Percentiles rank a stretch among this genome's conserved stretches.
Conservation (phyloP, 1,140 invertebrate species). For the Drosophila yakuba region DNA sequence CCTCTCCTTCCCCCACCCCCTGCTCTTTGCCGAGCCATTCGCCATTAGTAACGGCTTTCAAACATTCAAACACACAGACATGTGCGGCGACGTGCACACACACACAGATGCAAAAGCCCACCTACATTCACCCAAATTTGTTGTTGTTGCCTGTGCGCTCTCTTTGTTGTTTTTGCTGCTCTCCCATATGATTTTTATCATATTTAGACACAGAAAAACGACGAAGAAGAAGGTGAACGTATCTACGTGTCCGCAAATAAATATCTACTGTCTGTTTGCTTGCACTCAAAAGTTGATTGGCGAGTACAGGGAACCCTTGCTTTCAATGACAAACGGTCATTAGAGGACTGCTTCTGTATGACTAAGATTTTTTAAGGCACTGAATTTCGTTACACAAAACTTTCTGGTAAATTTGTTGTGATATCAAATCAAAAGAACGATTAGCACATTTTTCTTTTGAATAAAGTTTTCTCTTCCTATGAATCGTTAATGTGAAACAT, state of each 20-base stretch:
- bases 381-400: background rate
- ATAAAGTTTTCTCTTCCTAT: too few species aligned
- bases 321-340: conserved; percentile 25
- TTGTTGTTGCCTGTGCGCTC: conserved; percentile 18
- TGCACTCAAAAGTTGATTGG: conserved; percentile 50
- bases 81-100: background rate
- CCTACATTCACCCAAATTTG: conserved; percentile 67
- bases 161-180: conserved; percentile 40
- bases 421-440: background rate
- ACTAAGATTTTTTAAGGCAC: background rate
- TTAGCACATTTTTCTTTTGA: background rate
- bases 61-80: conserved; percentile 10
- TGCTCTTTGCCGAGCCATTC: conserved; percentile 19
- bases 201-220: conserved; percentile 30
- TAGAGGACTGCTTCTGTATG: background rate
- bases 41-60: conserved; percentile 28
- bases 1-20: background rate
- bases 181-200: conserved; percentile 36
- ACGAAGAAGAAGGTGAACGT: conserved; percentile 46
- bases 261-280: conserved; percentile 56
- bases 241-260: conserved; percentile 34
- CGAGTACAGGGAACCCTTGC: conserved; percentile 41
- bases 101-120: background rate
- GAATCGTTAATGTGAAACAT: too few species aligned
- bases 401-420: conserved; percentile 5